Evolutionary conservation across 2,888 invertebrate species (phyloP).

Genomic region (Brassicogethes aeneus): DNA sequence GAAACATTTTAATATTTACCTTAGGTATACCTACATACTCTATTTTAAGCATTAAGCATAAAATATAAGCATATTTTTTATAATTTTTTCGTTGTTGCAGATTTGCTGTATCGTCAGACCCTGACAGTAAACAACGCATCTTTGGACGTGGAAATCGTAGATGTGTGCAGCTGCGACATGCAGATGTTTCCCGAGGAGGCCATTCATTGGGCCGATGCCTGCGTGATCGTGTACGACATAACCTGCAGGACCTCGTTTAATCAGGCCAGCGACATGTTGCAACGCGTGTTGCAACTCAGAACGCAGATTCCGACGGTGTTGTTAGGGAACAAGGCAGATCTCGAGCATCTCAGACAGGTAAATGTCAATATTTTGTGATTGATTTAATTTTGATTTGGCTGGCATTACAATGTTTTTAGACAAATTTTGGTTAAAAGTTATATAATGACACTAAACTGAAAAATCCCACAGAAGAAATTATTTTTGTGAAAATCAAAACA

Average conservation of each 20-base stretch:
- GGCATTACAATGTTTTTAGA: no score
- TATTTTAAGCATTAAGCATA: no score
- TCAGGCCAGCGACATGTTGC: constrained; percentile 58
- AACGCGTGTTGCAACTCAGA: constrained; percentile 44
- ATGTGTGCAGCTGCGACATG: constrained; percentile 63
- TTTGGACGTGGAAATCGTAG: constrained; percentile 69
- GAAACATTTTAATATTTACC: no score
- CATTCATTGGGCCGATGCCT: constrained; percentile 73
- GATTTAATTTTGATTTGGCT: no score
- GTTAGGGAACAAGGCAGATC: constrained; percentile 71
- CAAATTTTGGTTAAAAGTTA: no score
- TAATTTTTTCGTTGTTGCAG: no score
- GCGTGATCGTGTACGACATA: constrained; percentile 68
- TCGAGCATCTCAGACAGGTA: constrained; percentile 70
- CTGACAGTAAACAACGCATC: constrained; percentile 63
- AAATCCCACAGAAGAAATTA: no score
- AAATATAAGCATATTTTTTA: no score
- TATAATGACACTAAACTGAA: no score
- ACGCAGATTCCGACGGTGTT: constrained; percentile 50
- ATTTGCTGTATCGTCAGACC: constrained; percentile 67
- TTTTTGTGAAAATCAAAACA: no score
- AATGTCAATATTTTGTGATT: no score
- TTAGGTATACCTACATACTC: no score
- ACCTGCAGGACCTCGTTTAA: constrained; percentile 62
- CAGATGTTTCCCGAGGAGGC: constrained; percentile 45